Base-by-base conservation (phyloP, 1,140 invertebrate genomes). In the Zaprionus vittiger region DNA sequence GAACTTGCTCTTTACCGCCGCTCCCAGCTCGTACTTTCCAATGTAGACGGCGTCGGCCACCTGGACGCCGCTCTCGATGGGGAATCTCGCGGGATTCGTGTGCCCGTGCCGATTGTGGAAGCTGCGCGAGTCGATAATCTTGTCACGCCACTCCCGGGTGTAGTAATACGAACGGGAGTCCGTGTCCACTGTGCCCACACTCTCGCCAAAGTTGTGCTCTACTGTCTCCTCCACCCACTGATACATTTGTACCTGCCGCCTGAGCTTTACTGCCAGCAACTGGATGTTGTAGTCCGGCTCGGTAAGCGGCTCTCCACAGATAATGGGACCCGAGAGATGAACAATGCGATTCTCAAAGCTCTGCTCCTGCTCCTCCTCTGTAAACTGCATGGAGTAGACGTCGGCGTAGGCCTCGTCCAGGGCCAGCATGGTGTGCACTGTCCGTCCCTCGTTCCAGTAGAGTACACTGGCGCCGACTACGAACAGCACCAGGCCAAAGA, bases 211-310 rank as follows among this genome's bases (percentile, higher is more conserved):
- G 60, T 93, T 83, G 11, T 83, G 73, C 55, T 93, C 90, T 66
- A 91, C 73, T 24, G 95, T 93, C 81, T 97, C 96, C 89, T 98
- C 97, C 54, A 97, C 94, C 97, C 97, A 98, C 91, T 98, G 97
- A 91, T 96, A 98, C 96, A 98, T 98, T 93, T 98, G 97, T 1
- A 97, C 96, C 73, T 95, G 94, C 55, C 96, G 94, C 77, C 95
- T 95, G 24, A 97, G 91, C 80, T 96, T 96, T 0, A 97, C 95
- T 20, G 96, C 95, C 62, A 95, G 94, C 6, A 97, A 94, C 81
- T 96, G 95, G 49, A 98, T 95, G 61, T 96, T 96, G 91, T 97
- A 97, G 71, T 96, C 95, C 17, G 95, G 95, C 92, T 98, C 97
- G 9, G 95, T 96, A 67, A 98, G 94, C 2, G 96, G 96, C 90